phyloP scores from a whole-genome alignment of 2,888 invertebrate species.

The Cephus spinipes region DNA sequence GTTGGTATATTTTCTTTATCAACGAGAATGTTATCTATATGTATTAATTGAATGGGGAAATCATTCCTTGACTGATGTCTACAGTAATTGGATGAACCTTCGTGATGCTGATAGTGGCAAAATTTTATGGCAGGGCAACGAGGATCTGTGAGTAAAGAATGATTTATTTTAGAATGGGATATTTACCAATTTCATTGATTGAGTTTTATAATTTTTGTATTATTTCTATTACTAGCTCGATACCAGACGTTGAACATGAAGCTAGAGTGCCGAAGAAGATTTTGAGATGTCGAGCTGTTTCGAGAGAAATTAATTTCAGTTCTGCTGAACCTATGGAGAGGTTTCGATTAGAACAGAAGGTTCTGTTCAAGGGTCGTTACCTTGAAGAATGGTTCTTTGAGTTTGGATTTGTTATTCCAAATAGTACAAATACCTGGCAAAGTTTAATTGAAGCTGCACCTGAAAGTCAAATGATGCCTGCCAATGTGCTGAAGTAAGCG shows the following conservation, averaged over 20 bases:
- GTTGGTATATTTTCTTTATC: neutral
- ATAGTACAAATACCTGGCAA: slow-evolving; percentile 99
- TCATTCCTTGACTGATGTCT: slow-evolving; percentile 46
- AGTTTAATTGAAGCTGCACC: slow-evolving; percentile 98
- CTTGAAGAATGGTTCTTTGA: slow-evolving; percentile 99
- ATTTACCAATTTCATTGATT: neutral
- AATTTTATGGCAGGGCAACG: slow-evolving; percentile 96
- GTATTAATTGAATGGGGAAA: neutral
- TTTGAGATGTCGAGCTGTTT: slow-evolving; percentile 91
- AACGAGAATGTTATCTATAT: neutral
- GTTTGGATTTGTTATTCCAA: slow-evolving; percentile 98
- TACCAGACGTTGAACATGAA: slow-evolving; percentile 90
- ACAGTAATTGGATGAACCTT: slow-evolving; percentile 96
- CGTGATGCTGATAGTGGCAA: slow-evolving; percentile 95
- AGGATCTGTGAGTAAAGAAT: slow-evolving; percentile 78
- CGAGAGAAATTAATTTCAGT: slow-evolving; percentile 91
- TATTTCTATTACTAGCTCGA: slow-evolving; percentile 68
- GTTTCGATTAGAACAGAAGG: slow-evolving; percentile 91
- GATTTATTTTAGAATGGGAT: neutral
- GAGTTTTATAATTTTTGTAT: neutral
- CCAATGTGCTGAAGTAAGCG: slow-evolving; percentile 90
- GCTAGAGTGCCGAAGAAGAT: slow-evolving; percentile 98
- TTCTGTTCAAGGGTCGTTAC: slow-evolving; percentile 87
- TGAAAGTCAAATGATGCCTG: slow-evolving; percentile 99
- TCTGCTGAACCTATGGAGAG: slow-evolving; percentile 94